phyloP scores from a whole-genome alignment of 2,888 invertebrate species.

The Hemistola chrysoprasaria region DNA sequence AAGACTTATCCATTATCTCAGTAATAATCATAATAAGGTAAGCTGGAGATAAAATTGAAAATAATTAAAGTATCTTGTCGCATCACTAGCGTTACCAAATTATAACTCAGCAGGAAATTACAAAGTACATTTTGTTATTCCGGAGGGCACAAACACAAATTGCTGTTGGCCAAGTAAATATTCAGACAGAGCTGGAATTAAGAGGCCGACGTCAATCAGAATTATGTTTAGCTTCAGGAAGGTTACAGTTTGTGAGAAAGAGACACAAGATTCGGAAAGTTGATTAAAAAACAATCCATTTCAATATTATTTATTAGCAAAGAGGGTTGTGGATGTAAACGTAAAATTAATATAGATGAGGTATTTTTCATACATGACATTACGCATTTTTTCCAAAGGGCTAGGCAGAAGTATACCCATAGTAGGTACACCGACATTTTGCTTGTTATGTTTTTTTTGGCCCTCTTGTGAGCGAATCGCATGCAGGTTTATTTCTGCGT shows the following conservation, averaged over 20 bases:
- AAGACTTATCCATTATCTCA: too few species aligned
- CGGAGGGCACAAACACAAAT: constrained; percentile 33
- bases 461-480: too few species aligned
- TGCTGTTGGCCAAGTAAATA: constrained; percentile 48
- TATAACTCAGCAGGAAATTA: constrained; percentile 32
- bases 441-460: too few species aligned
- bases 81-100: constrained; percentile 14
- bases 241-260: constrained; percentile 21
- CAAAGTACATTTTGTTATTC: constrained; percentile 32
- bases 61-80: background rate
- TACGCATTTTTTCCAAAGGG: background rate
- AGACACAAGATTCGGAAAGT: constrained; percentile 37
- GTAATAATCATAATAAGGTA: too few species aligned
- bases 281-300: constrained; percentile 63
- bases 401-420: too few species aligned
- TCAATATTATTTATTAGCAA: constrained; percentile 63
- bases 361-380: constrained; percentile 7
- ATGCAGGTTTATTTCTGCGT: too few species aligned
- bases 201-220: constrained; percentile 47
- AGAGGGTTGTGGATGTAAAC: constrained; percentile 16
- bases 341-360: constrained; percentile 26
- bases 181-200: constrained; percentile 39
- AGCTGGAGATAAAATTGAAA: too few species aligned
- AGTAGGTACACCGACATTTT: too few species aligned
- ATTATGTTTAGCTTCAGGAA: constrained; percentile 33